Evolutionary conservation across 1,140 invertebrate genomes (phyloP).

Genomic region (Nephila pilipes): DNA sequence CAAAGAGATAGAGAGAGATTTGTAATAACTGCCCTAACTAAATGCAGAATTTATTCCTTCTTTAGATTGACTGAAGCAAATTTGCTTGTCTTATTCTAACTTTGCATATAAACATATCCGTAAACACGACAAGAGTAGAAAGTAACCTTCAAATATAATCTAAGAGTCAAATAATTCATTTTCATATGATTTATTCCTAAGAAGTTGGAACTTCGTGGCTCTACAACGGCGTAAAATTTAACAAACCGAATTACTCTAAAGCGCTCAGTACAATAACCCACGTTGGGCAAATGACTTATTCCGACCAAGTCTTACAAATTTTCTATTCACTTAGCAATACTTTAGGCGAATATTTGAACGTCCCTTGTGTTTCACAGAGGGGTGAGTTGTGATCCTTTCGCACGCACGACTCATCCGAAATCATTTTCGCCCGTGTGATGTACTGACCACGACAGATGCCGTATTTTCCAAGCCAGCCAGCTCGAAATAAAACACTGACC

Average conservation of each 20-base stretch:
- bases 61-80: too few relatives aligned
- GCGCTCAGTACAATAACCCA: too few relatives aligned
- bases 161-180: too few relatives aligned
- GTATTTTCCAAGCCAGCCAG: conserved; percentile 11
- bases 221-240: neutral
- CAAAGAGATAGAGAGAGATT: too few relatives aligned
- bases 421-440: conserved; percentile 19
- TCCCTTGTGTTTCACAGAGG: conserved; percentile 7
- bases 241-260: neutral
- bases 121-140: too few relatives aligned
- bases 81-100: too few relatives aligned
- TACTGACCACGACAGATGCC: conserved; percentile 37
- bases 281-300: neutral
- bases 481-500: conserved; percentile 41
- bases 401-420: conserved; percentile 49
- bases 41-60: too few relatives aligned
- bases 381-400: neutral
- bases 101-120: too few relatives aligned
- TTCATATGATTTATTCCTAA: too few relatives aligned
- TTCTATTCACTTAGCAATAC: conserved; percentile 34
- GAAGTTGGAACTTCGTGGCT: too few relatives aligned
- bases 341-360: conserved; percentile 17
- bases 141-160: too few relatives aligned
- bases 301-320: neutral
- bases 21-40: too few relatives aligned